Evolutionary conservation across 2,113 vertebrate species (phyloP).

Genomic region (Octodon degus): DNA sequence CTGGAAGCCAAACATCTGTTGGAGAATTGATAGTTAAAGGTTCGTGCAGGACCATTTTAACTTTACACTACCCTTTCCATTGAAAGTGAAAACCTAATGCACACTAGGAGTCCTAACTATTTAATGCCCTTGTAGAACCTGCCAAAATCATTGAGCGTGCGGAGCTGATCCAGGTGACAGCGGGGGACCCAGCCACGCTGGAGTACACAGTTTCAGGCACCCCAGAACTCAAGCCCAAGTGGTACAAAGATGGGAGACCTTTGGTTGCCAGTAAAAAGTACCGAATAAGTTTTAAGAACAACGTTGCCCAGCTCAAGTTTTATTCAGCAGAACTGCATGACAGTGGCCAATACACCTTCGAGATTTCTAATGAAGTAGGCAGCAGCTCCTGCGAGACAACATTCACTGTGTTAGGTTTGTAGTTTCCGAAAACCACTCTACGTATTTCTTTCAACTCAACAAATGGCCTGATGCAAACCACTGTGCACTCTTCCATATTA

Average conservation of each 20-base stretch:
- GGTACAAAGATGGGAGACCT: slow-evolving; percentile 95
- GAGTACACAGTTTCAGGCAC: slow-evolving; percentile 96
- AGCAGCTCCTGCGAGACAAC: slow-evolving; percentile 94
- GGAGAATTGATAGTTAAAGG: slow-evolving; percentile 96
- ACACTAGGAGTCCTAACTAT: slow-evolving; percentile 72
- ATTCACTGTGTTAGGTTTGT: slow-evolving; percentile 96
- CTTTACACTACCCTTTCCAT: background rate
- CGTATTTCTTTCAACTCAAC: slow-evolving; percentile 30
- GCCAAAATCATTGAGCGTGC: slow-evolving; percentile 95
- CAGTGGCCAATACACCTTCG: slow-evolving; percentile 95
- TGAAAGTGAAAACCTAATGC: slow-evolving; percentile 32
- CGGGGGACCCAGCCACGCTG: slow-evolving; percentile 94
- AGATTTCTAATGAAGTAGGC: slow-evolving; percentile 96
- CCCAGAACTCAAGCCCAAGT: slow-evolving; percentile 97
- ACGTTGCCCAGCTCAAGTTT: slow-evolving; percentile 94
- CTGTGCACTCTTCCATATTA: slow-evolving; percentile 24
- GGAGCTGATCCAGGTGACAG: slow-evolving; percentile 95
- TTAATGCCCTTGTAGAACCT: slow-evolving; percentile 93
- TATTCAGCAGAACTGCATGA: slow-evolving; percentile 93
- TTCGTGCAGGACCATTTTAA: slow-evolving; percentile 85
- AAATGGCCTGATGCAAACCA: background rate
- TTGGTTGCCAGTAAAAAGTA: slow-evolving; percentile 95
- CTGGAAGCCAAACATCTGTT: slow-evolving; percentile 96
- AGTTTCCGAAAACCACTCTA: slow-evolving; percentile 34
- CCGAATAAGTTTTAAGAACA: slow-evolving; percentile 95